Evolutionary conservation across 2,113 vertebrate genomes (phyloP), one percentile per base, ranked within the genome.

Genomic region (Fulica atra): DNA sequence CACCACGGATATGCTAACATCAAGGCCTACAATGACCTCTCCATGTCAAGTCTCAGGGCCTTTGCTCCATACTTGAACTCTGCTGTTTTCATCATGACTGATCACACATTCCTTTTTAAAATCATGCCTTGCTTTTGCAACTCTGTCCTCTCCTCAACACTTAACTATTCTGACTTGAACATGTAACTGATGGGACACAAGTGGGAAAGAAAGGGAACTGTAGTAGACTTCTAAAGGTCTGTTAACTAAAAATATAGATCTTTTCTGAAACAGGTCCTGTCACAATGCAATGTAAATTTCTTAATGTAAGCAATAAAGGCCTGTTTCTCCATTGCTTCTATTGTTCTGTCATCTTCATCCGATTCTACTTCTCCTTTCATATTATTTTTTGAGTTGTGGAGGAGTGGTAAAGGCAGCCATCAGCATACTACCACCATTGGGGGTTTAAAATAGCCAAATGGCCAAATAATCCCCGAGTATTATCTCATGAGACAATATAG

Each of bases 51-150:
- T 69, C 69, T 79, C 89, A 89, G 33, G 91, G 89, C 93, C 95
- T 96, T 96, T 97, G 89, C 94, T 92, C 89, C 73, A 10, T 76
- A 76, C 77, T 89, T 95, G 95, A 95, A 95, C 95, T 95, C 81
- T 91, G 70, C 53, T 85, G 87, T 72, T 95, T 95, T 96, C 64
- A 87, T 95, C 86, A 69, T 76, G 56, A 94, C 57, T 95, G 91
- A 94, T 95, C 81, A 92, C 29, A 91, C 7, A 46, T 20, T 92
- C 23, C 50, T 82, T 95, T 94, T 85, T 66, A 95, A 89, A 95
- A 79, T 25, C 65, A 79, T 31, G 10, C 24, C 14, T 79, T 91
- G 12, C 81, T 44, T 85, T 89, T 92, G 57, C 38, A 79, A 60
- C 65, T 72, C 66, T 36, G 70, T 85, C 89, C 89, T 92, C 35